phyloP scores from a whole-genome alignment of 2,888 invertebrate species.

The Microchrysa polita region DNA sequence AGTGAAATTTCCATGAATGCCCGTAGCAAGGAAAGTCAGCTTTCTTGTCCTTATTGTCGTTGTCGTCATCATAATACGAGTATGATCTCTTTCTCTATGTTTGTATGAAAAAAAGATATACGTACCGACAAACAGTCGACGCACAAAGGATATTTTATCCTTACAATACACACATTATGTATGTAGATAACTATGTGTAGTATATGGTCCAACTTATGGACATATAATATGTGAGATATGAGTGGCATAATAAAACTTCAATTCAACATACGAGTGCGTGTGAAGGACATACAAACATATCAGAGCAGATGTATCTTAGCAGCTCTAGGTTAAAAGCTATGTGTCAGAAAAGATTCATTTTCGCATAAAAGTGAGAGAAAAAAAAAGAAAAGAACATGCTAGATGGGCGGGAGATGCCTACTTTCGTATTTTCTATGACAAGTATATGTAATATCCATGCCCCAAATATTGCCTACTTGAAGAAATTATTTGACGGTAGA shows the following conservation, averaged over 20 bases:
- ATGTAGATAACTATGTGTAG: neutral
- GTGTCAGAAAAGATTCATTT: constrained; percentile 18
- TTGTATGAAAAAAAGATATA: too few relatives aligned
- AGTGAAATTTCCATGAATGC: constrained; percentile 26
- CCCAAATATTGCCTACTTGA: constrained; percentile 12
- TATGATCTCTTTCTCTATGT: too few relatives aligned
- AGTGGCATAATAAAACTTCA: neutral
- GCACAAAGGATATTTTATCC: constrained; percentile 11
- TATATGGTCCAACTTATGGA: neutral
- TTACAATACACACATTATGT: neutral
- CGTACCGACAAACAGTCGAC: constrained; percentile 8
- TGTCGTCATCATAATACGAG: too few relatives aligned
- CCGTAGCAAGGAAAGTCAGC: neutral
- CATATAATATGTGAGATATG: too few relatives aligned
- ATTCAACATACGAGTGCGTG: constrained; percentile 5
- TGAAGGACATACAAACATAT: constrained; percentile 21
- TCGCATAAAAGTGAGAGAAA: constrained; percentile 6
- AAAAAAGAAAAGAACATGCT: too few relatives aligned
- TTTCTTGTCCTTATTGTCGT: neutral
- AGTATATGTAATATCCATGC: neutral
- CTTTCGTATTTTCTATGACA: constrained; percentile 8
- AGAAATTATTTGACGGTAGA: constrained; percentile 10
- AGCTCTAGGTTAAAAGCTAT: neutral
- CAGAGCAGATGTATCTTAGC: constrained; percentile 2
- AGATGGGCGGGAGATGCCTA: neutral